Evolutionary conservation across 2,113 vertebrate genomes (phyloP).

Genomic region (Collichthys lucidus): DNA sequence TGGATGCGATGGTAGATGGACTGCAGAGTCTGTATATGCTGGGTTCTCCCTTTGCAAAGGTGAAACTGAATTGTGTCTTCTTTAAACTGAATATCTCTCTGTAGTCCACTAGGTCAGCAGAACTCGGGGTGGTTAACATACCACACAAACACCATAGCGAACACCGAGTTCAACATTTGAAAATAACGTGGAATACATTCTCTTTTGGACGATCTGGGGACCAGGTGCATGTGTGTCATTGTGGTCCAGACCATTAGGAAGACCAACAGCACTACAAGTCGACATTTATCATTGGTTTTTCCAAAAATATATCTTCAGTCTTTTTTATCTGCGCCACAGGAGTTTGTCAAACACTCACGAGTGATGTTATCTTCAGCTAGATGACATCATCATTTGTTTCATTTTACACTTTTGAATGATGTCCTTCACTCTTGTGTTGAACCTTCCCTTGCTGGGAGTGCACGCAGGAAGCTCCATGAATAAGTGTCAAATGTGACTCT

Average conservation of each 20-base stretch:
- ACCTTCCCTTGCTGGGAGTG: background rate
- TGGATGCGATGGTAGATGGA: too few species aligned
- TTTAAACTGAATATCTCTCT: too few species aligned
- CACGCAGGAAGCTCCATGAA: background rate
- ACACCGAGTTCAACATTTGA: too few species aligned
- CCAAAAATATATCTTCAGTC: background rate
- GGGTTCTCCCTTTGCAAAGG: too few species aligned
- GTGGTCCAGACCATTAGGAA: background rate
- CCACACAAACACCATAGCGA: too few species aligned
- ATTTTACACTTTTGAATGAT: background rate
- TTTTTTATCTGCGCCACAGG: background rate
- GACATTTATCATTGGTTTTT: background rate
- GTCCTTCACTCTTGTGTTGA: background rate
- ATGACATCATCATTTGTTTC: background rate
- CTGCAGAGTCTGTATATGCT: too few species aligned
- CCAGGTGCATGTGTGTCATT: too few species aligned
- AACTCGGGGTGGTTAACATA: too few species aligned
- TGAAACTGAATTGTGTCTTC: too few species aligned
- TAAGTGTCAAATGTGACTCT: slow-evolving; percentile 9
- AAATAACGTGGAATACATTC: too few species aligned
- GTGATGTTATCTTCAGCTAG: background rate
- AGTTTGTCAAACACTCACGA: background rate
- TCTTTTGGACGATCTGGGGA: too few species aligned
- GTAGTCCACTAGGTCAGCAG: too few species aligned
- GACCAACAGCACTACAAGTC: background rate